Evolutionary conservation across 2,888 invertebrate species (phyloP).

Genomic region (Criorhina ranunculi): DNA sequence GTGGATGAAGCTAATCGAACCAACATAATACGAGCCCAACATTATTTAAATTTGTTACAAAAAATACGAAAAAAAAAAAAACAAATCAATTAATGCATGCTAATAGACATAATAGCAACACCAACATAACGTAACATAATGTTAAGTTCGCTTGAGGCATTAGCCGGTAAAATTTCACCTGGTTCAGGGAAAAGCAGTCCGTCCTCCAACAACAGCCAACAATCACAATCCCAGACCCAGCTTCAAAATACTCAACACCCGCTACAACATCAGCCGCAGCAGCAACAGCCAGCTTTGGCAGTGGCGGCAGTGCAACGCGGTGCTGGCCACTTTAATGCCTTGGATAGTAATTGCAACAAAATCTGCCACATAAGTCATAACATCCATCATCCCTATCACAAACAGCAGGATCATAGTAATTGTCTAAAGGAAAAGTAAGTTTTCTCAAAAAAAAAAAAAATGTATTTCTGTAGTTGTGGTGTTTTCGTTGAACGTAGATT

Average conservation of each 20-base stretch:
- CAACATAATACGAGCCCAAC: background rate
- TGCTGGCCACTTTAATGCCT: constrained; percentile 77
- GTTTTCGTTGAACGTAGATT: constrained; percentile 30
- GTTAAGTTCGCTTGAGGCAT: constrained; percentile 94
- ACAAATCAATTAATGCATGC: constrained; percentile 70
- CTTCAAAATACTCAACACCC: constrained; percentile 75
- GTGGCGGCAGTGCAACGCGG: constrained; percentile 80
- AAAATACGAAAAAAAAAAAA: constrained; percentile 21
- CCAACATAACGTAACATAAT: constrained; percentile 85
- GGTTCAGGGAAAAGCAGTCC: constrained; percentile 86
- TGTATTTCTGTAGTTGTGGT: constrained; percentile 20
- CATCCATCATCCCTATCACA: constrained; percentile 81
- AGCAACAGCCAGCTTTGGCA: constrained; percentile 79
- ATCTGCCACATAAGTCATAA: constrained; percentile 81
- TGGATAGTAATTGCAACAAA: constrained; percentile 81
- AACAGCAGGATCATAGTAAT: constrained; percentile 81
- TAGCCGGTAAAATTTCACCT: constrained; percentile 96
- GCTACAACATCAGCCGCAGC: constrained; percentile 76
- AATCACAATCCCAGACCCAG: constrained; percentile 72
- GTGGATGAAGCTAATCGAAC: constrained; percentile 42
- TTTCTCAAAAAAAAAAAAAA: constrained; percentile 27
- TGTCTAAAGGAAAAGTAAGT: constrained; percentile 84
- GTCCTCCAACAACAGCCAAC: constrained; percentile 79
- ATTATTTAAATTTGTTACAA: constrained; percentile 11
- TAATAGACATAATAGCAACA: constrained; percentile 62